Base-by-base conservation (phyloP, 2,113 vertebrate genomes). In the Corythornis cristatus region DNA sequence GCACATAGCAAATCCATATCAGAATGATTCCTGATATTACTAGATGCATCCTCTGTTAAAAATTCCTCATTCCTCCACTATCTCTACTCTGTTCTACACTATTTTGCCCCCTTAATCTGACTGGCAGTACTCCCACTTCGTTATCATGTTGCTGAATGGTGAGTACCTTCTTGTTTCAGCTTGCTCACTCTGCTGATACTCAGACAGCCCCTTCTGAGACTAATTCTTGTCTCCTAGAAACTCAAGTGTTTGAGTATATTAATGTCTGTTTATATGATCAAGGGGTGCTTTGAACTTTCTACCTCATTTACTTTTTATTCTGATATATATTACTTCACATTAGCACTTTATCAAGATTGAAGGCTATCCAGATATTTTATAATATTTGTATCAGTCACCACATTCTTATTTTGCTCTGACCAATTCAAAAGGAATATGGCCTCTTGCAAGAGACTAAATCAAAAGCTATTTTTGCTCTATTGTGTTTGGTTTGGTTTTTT, bases 11-110 rank as follows among this genome's bases (percentile, higher is more conserved):
- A 65, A 17, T 78, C 61, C 35, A 4, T 35, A 42, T 77, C 60
- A 86, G 88, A 82, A 74, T 13, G 22, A 75, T 89, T 89, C 29
- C 66, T 81, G 61, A 23, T 88, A 4, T 90, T 86, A 31, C 33
- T 72, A 51, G 61, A 56, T 84, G 29, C 23, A 81, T 42, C n/a
- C 25, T 67, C 48, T 61, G 37, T 91, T 85, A 85, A 68, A 93
- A 51, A 68, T 88, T 93, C 83, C 83, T 94, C 88, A 89, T 94
- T 95, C 92, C 88, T 91, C 8, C 16, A 6, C 75, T 94, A 83
- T 96, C 94, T 96, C 61, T 79, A 11, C 25, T 71, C 70, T 13
- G 58, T 89, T 94, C 79, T 88, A 73, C 9, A 15, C 66, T 60
- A 21, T 76, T 91, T 91, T n/a, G 1, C 86, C 78, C 43, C 45